Evolutionary conservation across 37 sponge, comb jelly and placozoan species (phyloP).

Genomic region (Diacarnus erythraeanus): DNA sequence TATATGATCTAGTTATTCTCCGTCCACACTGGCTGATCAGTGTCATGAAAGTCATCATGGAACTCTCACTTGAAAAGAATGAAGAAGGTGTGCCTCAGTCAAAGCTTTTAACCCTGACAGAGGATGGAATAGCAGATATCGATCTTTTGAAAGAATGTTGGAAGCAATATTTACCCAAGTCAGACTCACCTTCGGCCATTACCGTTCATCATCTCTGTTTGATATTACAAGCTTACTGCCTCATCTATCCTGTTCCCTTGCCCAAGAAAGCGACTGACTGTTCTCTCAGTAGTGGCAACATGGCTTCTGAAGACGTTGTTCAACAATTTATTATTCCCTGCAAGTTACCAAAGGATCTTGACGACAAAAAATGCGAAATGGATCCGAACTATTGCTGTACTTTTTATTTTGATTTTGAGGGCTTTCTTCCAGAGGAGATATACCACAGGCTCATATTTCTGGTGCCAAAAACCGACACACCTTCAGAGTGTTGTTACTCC

Average conservation of each 20-base stretch:
- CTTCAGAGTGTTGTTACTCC: too few species aligned
- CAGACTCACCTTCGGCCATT: neutral
- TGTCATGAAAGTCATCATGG: constrained; percentile 59
- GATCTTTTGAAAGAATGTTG: constrained; percentile 19
- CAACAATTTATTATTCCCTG: constrained; percentile 28
- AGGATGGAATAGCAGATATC: constrained; percentile 1
- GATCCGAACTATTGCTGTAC: too few species aligned
- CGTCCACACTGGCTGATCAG: constrained; percentile 46
- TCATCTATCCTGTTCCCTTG: constrained; percentile 22
- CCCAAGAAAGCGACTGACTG: neutral
- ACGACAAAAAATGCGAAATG: too few species aligned
- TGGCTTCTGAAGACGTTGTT: neutral
- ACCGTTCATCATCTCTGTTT: constrained; percentile 22
- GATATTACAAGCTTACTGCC: constrained; percentile 51
- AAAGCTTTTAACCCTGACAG: neutral
- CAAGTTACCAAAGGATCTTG: constrained; percentile 8
- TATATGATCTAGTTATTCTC: constrained; percentile 38
- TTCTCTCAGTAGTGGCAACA: neutral
- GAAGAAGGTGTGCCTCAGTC: neutral
- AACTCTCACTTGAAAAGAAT: neutral
- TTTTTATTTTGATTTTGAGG: constrained; percentile 49
- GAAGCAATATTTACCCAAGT: neutral
- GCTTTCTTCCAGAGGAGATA: constrained; percentile 59
- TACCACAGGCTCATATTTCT: constrained; percentile 6
- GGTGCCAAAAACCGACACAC: too few species aligned